Base-by-base conservation (phyloP, 2,797 vertebrate species). In the Myiothlypis coronata region DNA sequence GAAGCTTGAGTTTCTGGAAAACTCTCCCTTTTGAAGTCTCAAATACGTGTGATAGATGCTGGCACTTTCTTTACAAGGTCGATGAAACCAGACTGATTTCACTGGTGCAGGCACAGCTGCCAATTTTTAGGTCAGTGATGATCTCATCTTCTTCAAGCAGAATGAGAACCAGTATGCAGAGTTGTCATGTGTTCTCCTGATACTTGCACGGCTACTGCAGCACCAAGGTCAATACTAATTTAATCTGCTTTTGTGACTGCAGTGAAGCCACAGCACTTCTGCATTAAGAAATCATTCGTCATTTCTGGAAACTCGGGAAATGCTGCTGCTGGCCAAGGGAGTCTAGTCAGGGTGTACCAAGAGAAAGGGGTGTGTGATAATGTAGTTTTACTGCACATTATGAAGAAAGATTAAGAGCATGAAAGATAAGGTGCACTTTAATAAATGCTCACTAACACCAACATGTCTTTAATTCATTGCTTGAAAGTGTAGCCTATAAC, bases 41-140 rank as follows among this genome's bases (percentile, higher is more conserved):
- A 93, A 79, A 72, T 91, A 55, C 1, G 3, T 0, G 0, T 78
- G 83, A 95, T 87, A 69, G 59, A 95, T 89, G 77, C 52, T 82
- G 56, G 43, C 70, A 79, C 86, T 94, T 90, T 87, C 93, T 88
- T 89, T 72, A 43, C 93, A 96, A 96, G 95, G 96, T 95, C 94
- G 89, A 0, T 79, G 70, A 77, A 95, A 79, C 17, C 41, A 84
- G 69, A 63, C 80, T 96, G 94, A 91, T 94, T 90, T 90, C 87
- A 85, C 70, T 79, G 65, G 47, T 52, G 63, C 92, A 87, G 80
- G 60, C 55, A 90, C 60, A 92, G 95, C 93, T 96, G 96, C 95
- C 96, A 96, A 95, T 90, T 96, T 95, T 96, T 96, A 95, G 95
- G 90, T 95, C 93, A 96, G 90, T 46, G 86, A 96, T 96, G 95